Evolutionary conservation across 1,140 invertebrate genomes (phyloP).

Genomic region (Musca vetustissima): DNA sequence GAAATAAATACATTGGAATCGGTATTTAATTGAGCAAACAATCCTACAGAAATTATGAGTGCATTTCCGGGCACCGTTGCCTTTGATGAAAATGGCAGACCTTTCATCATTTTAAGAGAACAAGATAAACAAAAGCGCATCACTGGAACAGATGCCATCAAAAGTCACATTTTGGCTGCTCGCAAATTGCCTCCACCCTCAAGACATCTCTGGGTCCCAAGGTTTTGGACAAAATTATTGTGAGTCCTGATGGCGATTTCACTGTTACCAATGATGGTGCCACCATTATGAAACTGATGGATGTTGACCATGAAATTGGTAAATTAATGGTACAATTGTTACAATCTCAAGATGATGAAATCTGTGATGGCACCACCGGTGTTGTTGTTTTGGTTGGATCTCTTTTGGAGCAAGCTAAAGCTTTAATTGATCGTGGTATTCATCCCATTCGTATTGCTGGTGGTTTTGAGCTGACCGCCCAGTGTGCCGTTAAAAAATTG

Average conservation of each 20-base stretch:
- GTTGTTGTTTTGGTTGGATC: constrained; percentile 89
- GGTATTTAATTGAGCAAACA: not conserved
- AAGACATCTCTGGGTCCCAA: constrained; percentile 95
- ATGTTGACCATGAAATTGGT: constrained; percentile 98
- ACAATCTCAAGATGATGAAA: constrained; percentile 99
- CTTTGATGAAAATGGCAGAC: constrained; percentile 97
- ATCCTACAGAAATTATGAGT: constrained; percentile 37
- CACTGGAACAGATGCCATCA: constrained; percentile 94
- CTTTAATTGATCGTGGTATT: constrained; percentile 92
- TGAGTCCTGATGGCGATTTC: constrained; percentile 94
- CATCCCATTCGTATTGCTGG: constrained; percentile 99
- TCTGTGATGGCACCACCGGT: constrained; percentile 99
- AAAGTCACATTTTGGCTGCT: constrained; percentile 96
- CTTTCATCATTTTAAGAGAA: constrained; percentile 95
- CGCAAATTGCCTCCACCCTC: constrained; percentile 85
- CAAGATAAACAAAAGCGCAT: constrained; percentile 94
- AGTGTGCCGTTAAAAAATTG: constrained; percentile 83
- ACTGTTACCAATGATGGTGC: constrained; percentile 99
- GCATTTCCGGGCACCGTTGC: constrained; percentile 85
- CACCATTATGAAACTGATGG: constrained; percentile 98
- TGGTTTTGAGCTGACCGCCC: constrained; percentile 96
- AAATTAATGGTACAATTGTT: constrained; percentile 97
- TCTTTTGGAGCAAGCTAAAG: constrained; percentile 92
- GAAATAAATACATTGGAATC: constrained; percentile 29
- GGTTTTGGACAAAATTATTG: constrained; percentile 95